These are phyloP conservation scores for Leptoteleia sp. DNA, from an alignment of 1,140 invertebrate species.

Conservation along the genomic window DNA sequence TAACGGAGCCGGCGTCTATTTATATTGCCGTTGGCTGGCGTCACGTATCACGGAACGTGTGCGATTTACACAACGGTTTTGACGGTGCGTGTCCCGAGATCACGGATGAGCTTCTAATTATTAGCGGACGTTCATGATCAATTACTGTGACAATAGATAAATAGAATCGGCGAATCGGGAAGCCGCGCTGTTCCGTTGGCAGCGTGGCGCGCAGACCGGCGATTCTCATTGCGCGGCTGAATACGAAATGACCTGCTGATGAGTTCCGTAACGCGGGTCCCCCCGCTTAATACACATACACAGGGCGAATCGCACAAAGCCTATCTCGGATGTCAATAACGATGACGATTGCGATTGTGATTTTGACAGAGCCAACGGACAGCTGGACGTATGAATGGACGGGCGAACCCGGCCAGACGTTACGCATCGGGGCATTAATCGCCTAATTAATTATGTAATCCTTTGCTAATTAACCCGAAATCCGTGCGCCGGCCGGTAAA, in stretches of 20 bases:
- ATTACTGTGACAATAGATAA: conserved; percentile 69
- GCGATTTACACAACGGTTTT: conserved; percentile 60
- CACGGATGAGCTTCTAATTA: conserved; percentile 68
- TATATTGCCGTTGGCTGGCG: no score
- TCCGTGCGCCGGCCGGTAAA: conserved; percentile 61
- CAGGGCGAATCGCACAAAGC: conserved; percentile 62
- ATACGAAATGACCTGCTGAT: conserved; percentile 69
- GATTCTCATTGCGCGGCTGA: conserved; percentile 64
- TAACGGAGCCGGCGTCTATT: no score
- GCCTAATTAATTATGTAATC: conserved; percentile 70
- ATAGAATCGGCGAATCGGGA: conserved; percentile 68
- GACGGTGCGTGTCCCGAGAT: conserved; percentile 54
- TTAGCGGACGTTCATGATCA: conserved; percentile 67
- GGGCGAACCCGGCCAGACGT: conserved; percentile 62
- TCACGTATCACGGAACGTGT: conserved; percentile 52
- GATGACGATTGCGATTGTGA: conserved; percentile 67
- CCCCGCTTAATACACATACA: conserved; percentile 66
- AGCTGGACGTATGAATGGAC: conserved; percentile 64
- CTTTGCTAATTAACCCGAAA: conserved; percentile 67
- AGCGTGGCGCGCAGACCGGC: conserved; percentile 49
- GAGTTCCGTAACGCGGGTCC: conserved; percentile 65
- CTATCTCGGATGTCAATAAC: conserved; percentile 68
- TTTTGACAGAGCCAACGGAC: conserved; percentile 66
- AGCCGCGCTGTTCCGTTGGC: conserved; percentile 57
- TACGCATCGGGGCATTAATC: conserved; percentile 68